Percentiles rank a stretch among this genome's conserved stretches.
Conservation (phyloP, 2,888 invertebrate genomes). For the Halocaridina rubra region DNA sequence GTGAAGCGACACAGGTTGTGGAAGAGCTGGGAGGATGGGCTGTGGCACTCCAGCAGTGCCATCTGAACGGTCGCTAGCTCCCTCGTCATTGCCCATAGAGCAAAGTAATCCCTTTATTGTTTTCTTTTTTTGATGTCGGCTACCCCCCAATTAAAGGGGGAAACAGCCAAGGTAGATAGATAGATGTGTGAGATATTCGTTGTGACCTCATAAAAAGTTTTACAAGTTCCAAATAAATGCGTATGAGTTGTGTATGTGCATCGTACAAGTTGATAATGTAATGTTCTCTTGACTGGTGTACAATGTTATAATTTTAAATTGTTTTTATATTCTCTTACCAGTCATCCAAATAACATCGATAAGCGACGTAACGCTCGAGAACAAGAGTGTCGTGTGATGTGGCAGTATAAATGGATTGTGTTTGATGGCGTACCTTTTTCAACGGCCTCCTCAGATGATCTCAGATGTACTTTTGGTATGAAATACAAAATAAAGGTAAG, state of each 20-base stretch:
- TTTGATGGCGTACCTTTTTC: constrained; percentile 45
- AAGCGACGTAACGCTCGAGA: constrained; percentile 13
- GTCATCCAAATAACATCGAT: constrained; percentile 43
- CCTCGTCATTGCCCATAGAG: no score
- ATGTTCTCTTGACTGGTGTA: background rate
- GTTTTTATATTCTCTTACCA: background rate
- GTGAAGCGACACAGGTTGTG: no score
- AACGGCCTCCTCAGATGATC: constrained; percentile 38
- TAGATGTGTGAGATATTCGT: background rate
- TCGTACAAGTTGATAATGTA: background rate
- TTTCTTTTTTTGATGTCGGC: no score
- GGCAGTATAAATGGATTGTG: constrained; percentile 28
- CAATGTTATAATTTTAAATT: background rate
- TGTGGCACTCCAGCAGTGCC: no score
- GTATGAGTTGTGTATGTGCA: background rate
- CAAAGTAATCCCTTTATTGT: no score
- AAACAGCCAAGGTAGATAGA: no score
- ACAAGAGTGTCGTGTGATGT: constrained; percentile 45
- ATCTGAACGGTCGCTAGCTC: no score
- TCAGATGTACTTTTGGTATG: constrained; percentile 48
- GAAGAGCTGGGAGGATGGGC: no score
- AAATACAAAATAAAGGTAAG: constrained; percentile 47
- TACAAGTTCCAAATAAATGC: background rate
- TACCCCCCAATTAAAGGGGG: no score
- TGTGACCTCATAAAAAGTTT: background rate